A percentile compares a stretch with the other conserved stretches of the same genome.
Evolutionary conservation across 2,888 invertebrate species (phyloP).

Genomic region (Melinopterus prodromus): DNA sequence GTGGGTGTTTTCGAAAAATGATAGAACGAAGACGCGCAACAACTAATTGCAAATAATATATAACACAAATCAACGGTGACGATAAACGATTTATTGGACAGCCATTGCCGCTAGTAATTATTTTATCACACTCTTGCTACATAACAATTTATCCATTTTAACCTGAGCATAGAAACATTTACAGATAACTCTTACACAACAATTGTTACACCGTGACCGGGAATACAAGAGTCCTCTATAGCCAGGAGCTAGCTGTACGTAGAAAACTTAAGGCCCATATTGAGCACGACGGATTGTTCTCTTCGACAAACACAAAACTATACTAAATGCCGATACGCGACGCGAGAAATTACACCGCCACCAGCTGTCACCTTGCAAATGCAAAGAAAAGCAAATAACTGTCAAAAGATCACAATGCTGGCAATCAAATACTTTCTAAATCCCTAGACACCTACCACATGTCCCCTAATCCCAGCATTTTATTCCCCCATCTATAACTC

Average conservation of each 20-base stretch:
- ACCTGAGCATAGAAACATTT: constrained; percentile 54
- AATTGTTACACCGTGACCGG: constrained; percentile 49
- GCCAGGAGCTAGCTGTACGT: constrained; percentile 56
- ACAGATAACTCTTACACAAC: constrained; percentile 53
- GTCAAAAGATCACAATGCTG: constrained; percentile 32
- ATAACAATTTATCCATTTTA: constrained; percentile 56
- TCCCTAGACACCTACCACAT: background rate
- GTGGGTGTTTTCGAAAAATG: constrained; percentile 54
- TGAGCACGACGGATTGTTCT: constrained; percentile 42
- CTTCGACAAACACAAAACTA: constrained; percentile 33
- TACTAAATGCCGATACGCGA: constrained; percentile 29
- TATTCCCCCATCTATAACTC: background rate
- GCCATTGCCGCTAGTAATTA: constrained; percentile 55
- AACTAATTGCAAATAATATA: constrained; percentile 49
- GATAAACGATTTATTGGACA: constrained; percentile 54
- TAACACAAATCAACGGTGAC: constrained; percentile 51
- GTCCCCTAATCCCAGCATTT: background rate
- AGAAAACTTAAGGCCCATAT: constrained; percentile 55
- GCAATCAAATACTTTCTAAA: constrained; percentile 28
- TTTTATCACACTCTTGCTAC: constrained; percentile 56
- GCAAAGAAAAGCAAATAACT: constrained; percentile 36
- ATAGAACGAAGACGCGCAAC: constrained; percentile 49
- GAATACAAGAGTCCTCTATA: constrained; percentile 47
- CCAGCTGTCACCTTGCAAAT: constrained; percentile 45
- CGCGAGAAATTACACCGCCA: constrained; percentile 35